These are phyloP conservation scores for Alethe castanea DNA, from an alignment of 2,113 vertebrate genomes.

Conservation along the genomic window DNA sequence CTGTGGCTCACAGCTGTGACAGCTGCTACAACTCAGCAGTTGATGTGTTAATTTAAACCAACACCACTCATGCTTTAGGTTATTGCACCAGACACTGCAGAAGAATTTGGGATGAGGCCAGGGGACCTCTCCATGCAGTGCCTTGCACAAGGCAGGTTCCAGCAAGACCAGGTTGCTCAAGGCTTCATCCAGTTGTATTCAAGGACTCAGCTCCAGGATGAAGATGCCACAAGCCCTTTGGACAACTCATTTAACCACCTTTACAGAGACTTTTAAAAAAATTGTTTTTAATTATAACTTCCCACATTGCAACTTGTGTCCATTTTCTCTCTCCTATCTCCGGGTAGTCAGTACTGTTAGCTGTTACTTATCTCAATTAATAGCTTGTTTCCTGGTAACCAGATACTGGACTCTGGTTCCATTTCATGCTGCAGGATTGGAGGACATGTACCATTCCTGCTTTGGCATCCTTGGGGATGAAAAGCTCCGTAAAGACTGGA, in stretches of 20 bases:
- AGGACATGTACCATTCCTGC: not conserved
- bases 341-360: not conserved
- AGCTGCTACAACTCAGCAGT: constrained; percentile 18
- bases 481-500: not conserved
- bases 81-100: accelerated
- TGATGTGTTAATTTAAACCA: constrained; percentile 26
- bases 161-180: not conserved
- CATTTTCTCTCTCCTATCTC: not conserved
- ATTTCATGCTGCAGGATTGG: not conserved
- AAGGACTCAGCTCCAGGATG: not conserved
- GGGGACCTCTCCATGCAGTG: accelerated
- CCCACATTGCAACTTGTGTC: not conserved
- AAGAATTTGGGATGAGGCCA: not conserved
- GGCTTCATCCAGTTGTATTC: not conserved
- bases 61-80: not conserved
- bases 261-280: not conserved
- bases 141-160: not conserved
- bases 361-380: not conserved
- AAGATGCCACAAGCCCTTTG: not conserved
- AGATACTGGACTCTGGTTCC: not conserved
- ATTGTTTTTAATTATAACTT: not conserved
- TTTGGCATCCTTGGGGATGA: not conserved
- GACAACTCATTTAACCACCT: not conserved
- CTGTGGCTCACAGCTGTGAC: not conserved
- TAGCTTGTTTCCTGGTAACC: not conserved